These are phyloP conservation scores for Drosophila koepferae DNA, from an alignment of 2,888 invertebrate genomes.

Conservation along the genomic window DNA sequence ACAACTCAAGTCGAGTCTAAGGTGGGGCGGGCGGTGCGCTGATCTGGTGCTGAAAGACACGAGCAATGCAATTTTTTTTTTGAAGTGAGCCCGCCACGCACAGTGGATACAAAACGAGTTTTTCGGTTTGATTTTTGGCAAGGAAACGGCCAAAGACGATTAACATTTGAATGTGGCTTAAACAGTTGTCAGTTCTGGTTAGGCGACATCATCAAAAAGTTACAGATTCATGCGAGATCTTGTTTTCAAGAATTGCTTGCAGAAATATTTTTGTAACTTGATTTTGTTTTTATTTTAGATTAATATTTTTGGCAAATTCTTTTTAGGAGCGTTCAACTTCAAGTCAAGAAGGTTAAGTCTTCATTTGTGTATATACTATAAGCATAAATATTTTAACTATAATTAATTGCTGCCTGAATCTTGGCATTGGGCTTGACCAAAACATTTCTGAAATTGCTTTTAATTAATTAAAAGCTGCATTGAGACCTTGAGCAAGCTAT, in stretches of 20 bases:
- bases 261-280: background rate
- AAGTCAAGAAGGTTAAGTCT: background rate
- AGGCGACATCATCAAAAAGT: slow-evolving; percentile 12
- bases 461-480: background rate
- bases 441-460: background rate
- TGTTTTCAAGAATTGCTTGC: background rate
- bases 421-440: background rate
- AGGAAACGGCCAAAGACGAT: slow-evolving; percentile 19
- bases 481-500: background rate
- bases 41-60: slow-evolving; percentile 12
- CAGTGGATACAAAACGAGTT: slow-evolving; percentile 52
- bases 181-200: slow-evolving; percentile 52
- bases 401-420: background rate
- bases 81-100: slow-evolving; percentile 44
- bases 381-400: background rate
- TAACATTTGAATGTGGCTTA: slow-evolving; percentile 37
- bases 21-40: background rate
- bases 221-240: no score
- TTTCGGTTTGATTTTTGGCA: background rate
- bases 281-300: background rate
- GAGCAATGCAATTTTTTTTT: slow-evolving; percentile 40
- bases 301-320: background rate
- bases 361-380: background rate
- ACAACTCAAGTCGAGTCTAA: slow-evolving; percentile 33
- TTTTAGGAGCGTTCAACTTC: slow-evolving; percentile 5